Evolutionary conservation across 2,797 vertebrate genomes (phyloP).

Genomic region (Lateolabrax maculatus): DNA sequence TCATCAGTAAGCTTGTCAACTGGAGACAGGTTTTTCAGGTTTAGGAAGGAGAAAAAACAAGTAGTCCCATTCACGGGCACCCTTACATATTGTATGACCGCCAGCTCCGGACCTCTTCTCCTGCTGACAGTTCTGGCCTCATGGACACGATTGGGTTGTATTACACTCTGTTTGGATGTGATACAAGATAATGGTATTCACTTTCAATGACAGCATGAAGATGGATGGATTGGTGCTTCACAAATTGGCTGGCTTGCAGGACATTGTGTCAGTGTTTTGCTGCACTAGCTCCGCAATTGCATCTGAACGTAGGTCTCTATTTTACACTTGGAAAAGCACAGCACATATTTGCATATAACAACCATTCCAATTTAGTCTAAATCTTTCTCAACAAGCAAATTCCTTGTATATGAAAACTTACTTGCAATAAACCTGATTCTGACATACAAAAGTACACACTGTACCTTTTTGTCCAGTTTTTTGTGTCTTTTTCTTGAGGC

Average conservation of each 20-base stretch:
- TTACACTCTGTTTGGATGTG: conserved; percentile 21
- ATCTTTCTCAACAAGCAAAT: no score
- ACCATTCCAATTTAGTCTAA: not conserved
- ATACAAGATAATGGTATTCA: conserved; percentile 9
- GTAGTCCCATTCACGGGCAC: not conserved
- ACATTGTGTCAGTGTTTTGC: not conserved
- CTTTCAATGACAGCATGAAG: conserved; percentile 11
- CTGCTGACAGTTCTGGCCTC: not conserved
- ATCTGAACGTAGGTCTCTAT: not conserved
- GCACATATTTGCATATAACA: conserved; percentile 4
- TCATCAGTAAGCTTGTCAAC: not conserved
- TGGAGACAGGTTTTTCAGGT: not conserved
- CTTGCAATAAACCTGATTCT: no score
- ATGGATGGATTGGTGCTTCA: not conserved
- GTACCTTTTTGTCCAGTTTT: no score
- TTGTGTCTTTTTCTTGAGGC: not conserved
- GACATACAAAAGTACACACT: not conserved
- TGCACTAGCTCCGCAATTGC: not conserved
- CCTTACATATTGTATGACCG: not conserved
- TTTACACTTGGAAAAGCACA: not conserved
- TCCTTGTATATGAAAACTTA: no score
- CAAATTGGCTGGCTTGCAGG: not conserved
- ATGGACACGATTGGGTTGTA: not conserved
- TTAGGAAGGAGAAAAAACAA: not conserved
- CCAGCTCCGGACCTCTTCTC: not conserved